These are phyloP conservation scores for Potamarius usumacintae DNA, from an alignment of 2,113 vertebrate genomes.

Conservation along the genomic window DNA sequence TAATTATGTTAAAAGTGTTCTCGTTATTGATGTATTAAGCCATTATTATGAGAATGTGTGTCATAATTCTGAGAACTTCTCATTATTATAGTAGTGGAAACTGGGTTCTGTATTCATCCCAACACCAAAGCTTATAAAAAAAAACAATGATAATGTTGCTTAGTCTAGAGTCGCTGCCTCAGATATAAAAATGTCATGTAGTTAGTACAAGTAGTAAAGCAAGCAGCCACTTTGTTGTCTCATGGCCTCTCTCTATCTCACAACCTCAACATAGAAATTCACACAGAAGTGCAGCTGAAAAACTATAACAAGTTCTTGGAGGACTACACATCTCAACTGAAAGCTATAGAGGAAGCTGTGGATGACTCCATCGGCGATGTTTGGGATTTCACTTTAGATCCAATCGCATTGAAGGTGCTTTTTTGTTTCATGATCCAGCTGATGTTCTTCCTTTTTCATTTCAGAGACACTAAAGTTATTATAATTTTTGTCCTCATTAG, in stretches of 20 bases:
- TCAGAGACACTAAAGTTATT: not conserved
- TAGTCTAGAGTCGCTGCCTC: not conserved
- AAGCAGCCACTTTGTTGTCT: too few relatives aligned
- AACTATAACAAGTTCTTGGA: conserved; percentile 94
- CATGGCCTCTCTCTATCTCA: not conserved
- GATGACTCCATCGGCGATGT: conserved; percentile 95
- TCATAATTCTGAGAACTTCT: too few relatives aligned
- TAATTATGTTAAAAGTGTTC: too few relatives aligned
- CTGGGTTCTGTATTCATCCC: too few relatives aligned
- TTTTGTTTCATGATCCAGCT: not conserved
- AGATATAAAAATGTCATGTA: not conserved
- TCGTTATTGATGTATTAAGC: too few relatives aligned
- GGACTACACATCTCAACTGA: conserved; percentile 90
- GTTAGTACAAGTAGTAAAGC: not conserved
- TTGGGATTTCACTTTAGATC: conserved; percentile 98
- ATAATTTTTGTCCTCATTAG: not conserved
- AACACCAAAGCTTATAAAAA: not conserved
- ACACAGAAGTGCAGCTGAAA: conserved; percentile 96
- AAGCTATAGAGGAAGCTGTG: conserved; percentile 91
- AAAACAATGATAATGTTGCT: not conserved
- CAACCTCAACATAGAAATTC: conserved; percentile 81
- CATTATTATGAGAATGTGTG: too few relatives aligned
- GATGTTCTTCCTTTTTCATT: not conserved
- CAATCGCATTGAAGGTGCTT: conserved; percentile 87
- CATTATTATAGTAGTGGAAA: too few relatives aligned